A percentile compares a stretch with the other conserved stretches of the same genome.
Evolutionary conservation across 2,797 vertebrate genomes (phyloP).

Genomic region (Rhinatrema bivittatum): DNA sequence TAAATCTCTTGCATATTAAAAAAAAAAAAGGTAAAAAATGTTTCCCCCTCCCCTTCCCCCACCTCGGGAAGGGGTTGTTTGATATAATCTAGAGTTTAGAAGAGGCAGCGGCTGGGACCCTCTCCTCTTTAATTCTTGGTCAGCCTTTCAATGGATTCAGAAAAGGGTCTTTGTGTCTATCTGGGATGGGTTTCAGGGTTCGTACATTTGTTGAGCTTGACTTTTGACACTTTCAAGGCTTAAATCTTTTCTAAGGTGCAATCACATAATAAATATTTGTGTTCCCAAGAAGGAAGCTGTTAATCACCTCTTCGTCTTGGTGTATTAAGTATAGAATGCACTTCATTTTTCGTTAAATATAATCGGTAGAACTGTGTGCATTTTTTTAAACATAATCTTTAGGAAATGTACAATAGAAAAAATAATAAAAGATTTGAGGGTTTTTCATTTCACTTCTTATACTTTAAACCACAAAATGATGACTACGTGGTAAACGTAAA

Average conservation of each 20-base stretch:
- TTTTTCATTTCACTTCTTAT: neutral
- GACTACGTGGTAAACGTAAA: constrained; percentile 37
- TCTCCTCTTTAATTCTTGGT: too few relatives aligned
- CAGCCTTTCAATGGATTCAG: too few relatives aligned
- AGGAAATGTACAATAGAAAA: too few relatives aligned
- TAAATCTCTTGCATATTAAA: too few relatives aligned
- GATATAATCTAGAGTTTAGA: too few relatives aligned
- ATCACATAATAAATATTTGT: constrained; percentile 53
- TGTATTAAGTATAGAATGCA: constrained; percentile 34
- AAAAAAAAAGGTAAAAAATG: too few relatives aligned
- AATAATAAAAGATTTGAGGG: too few relatives aligned
- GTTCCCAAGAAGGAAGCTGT: constrained; percentile 35
- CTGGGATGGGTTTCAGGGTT: constrained; percentile 46
- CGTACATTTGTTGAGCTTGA: constrained; percentile 58
- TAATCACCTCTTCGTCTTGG: constrained; percentile 34
- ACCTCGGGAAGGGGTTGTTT: too few relatives aligned
- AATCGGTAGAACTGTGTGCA: constrained; percentile 39
- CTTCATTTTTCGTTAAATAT: constrained; percentile 40
- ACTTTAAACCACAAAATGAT: constrained; percentile 36
- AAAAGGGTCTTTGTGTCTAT: too few relatives aligned
- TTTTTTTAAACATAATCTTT: constrained; percentile 46
- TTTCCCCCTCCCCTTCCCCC: too few relatives aligned
- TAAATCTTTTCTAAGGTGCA: constrained; percentile 33
- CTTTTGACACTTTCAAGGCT: constrained; percentile 49
- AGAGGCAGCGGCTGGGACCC: too few relatives aligned